Conservation (phyloP, 2,797 vertebrate genomes). For the Varecia variegata region DNA sequence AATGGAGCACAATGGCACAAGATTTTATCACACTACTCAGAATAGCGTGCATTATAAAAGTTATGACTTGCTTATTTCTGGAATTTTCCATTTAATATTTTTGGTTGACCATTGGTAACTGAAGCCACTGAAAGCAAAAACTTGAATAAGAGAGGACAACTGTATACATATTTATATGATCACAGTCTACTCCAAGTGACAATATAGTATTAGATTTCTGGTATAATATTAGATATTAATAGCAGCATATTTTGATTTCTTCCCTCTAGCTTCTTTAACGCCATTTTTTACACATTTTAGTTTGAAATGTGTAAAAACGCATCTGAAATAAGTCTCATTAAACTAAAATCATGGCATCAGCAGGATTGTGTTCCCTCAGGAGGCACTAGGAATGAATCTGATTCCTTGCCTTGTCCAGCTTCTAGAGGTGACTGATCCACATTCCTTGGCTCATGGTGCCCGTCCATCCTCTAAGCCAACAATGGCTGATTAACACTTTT, state of each 20-base stretch:
- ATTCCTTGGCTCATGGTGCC: neutral
- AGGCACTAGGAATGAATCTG: neutral
- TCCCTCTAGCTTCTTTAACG: neutral
- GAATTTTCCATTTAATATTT: neutral
- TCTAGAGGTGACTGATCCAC: neutral
- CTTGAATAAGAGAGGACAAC: neutral
- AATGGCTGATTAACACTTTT: neutral
- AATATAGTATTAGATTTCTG: neutral
- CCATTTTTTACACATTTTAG: neutral
- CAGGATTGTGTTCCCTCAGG: neutral
- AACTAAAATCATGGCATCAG: neutral
- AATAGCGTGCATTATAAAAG: neutral
- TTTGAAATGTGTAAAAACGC: neutral
- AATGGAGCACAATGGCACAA: neutral
- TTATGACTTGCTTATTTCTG: neutral
- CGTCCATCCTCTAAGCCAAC: neutral
- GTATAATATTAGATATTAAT: neutral
- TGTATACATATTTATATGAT: neutral
- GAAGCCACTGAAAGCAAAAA: neutral
- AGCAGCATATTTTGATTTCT: neutral
- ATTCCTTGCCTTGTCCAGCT: neutral
- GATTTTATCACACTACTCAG: neutral
- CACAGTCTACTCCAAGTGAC: neutral
- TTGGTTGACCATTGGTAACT: neutral
- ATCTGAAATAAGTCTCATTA: neutral